Conservation (phyloP, 2,888 invertebrate species). For the Agrotis puta region DNA sequence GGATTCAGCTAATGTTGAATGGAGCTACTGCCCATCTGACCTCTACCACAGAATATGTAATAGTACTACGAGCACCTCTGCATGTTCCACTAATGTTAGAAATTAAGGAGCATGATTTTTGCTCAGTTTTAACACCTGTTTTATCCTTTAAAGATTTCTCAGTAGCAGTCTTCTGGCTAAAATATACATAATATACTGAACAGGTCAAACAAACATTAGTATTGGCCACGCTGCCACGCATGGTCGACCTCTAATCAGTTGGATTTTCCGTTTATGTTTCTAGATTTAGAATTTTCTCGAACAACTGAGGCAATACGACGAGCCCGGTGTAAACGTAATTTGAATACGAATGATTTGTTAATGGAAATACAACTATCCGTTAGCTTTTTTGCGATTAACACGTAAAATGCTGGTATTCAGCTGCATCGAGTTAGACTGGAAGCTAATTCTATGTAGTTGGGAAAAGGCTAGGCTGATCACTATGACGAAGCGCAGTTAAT, state of each 20-base stretch:
- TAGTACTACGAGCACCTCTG: too few species aligned
- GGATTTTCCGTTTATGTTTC: constrained; percentile 43
- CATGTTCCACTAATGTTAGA: too few species aligned
- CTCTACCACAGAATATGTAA: too few species aligned
- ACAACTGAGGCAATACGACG: not conserved
- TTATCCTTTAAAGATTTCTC: not conserved
- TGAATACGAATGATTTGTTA: not conserved
- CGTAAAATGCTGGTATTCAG: too few species aligned
- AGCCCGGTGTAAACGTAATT: not conserved
- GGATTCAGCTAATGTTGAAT: too few species aligned
- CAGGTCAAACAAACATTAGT: not conserved
- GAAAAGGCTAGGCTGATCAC: too few species aligned
- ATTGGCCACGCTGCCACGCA: constrained; percentile 8
- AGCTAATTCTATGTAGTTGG: too few species aligned
- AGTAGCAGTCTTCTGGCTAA: not conserved
- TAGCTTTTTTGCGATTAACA: not conserved
- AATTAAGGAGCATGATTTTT: too few species aligned
- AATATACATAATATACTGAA: constrained; percentile 9
- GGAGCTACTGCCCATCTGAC: too few species aligned
- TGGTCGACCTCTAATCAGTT: constrained; percentile 11
- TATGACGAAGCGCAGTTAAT: too few species aligned
- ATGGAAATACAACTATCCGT: not conserved
- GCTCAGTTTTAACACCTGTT: too few species aligned
- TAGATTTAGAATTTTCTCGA: constrained; percentile 52
- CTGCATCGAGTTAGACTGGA: too few species aligned